A percentile compares a stretch with the other conserved stretches of the same genome.
These are phyloP conservation scores for Periphyllus acericola DNA, from an alignment of 2,888 invertebrate species.

Conservation along the genomic window DNA sequence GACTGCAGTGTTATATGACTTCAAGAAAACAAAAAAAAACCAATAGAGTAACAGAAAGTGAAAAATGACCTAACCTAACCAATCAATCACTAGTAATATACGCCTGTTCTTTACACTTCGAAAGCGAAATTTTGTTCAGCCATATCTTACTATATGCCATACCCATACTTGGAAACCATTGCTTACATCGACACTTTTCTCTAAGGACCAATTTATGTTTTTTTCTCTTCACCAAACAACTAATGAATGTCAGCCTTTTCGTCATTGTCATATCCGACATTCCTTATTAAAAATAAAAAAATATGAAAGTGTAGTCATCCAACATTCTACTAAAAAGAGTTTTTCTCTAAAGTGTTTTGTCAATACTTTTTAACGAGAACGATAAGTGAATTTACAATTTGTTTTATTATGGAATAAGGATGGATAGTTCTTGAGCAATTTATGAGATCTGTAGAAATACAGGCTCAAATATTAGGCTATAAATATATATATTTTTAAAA, in stretches of 20 bases:
- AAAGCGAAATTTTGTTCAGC: slow-evolving; percentile 22
- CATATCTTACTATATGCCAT: slow-evolving; percentile 30
- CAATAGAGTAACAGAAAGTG: slow-evolving; percentile 14
- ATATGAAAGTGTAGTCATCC: background rate
- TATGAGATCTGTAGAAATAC: background rate
- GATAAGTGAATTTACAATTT: background rate
- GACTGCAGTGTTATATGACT: background rate
- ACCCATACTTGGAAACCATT: background rate
- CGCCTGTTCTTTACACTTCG: slow-evolving; percentile 26
- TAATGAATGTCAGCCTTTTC: slow-evolving; percentile 37
- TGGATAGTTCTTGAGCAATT: background rate
- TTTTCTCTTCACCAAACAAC: background rate
- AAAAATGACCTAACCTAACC: slow-evolving; percentile 33
- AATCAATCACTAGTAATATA: slow-evolving; percentile 42
- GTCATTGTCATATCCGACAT: slow-evolving; percentile 15
- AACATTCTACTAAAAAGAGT: background rate
- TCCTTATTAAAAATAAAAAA: slow-evolving; percentile 26
- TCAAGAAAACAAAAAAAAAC: slow-evolving; percentile 25
- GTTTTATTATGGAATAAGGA: background rate
- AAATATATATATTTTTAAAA: too few species aligned
- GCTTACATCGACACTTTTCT: slow-evolving; percentile 41
- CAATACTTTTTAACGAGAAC: background rate
- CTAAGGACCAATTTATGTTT: slow-evolving; percentile 31
- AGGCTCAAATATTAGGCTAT: background rate
- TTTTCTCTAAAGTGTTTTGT: background rate